Base-by-base conservation (phyloP, 2,797 vertebrate genomes). In the Hyperoplus lanceolatus region DNA sequence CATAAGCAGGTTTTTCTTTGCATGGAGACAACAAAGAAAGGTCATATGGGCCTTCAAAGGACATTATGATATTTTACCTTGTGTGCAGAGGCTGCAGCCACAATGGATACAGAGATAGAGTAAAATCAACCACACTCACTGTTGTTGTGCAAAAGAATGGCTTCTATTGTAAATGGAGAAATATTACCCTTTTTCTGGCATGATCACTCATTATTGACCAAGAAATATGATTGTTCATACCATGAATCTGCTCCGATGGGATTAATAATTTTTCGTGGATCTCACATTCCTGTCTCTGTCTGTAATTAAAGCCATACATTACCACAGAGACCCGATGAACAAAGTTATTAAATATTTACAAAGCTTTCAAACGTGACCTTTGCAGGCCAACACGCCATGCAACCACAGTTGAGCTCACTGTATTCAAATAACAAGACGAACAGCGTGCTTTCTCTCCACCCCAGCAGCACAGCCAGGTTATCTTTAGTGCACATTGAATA, bases 401-500 rank as follows among this genome's bases (percentile, higher is more conserved):
- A 75, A 71, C 61, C 73, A 66, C 62, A 70, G 57, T 63, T 58
- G 11, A 64, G 63, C 54, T 67, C 68, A 39, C 71, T 83, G 71
- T 84, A 85, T 92, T 90, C 80, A 86, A 91, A 90, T 81, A 76
- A 86, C 69, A 70, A 81, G 63, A 71, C 56, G 46, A 89, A 86
- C 72, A 70, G 39, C 63, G 71, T 45, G 83, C 62, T 54, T 60
- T 89, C 81, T 77, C 85, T 78, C 85, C 84, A 81, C 79, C 79
- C 59, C 50, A 0, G 13, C 56, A 56, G 53, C 77, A 90, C 64
- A 71, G 83, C 73, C 81, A 84, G 81, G 89, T 95, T 95, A 94
- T 94, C 93, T 95, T 96, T 94, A 94, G 93, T 81, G 59, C 90
- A 61, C 88, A 92, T 89, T 82, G 91, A 93, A 92, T 94, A 95